phyloP scores from a whole-genome alignment of 1,140 invertebrate species.

The Bilobella aurantiaca region DNA sequence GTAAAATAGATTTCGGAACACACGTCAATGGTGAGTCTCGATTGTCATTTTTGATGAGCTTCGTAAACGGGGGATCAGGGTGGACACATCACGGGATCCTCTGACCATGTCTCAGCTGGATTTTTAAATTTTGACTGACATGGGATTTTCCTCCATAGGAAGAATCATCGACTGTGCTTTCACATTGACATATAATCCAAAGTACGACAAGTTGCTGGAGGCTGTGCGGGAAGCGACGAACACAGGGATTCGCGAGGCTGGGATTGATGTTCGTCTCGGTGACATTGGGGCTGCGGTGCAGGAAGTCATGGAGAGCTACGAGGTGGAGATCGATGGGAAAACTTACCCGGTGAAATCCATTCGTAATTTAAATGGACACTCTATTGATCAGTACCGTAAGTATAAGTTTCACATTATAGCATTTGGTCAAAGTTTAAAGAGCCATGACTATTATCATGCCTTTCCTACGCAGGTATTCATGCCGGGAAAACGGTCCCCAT shows the following conservation, averaged over 20 bases:
- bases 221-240: constrained; percentile 96
- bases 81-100: neutral
- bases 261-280: constrained; percentile 94
- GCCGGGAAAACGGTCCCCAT: constrained; percentile 99
- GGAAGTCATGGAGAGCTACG: constrained; percentile 99
- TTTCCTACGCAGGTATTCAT: constrained; percentile 92
- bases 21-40: constrained; percentile 80
- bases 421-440: too few species aligned
- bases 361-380: constrained; percentile 96
- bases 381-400: constrained; percentile 85
- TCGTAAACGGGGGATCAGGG: too few species aligned
- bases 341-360: constrained; percentile 93
- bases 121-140: constrained; percentile 16
- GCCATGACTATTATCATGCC: too few species aligned
- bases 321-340: constrained; percentile 95
- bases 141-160: constrained; percentile 43
- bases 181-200: constrained; percentile 91
- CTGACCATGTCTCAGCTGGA: neutral
- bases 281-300: constrained; percentile 91
- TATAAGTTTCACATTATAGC: constrained; percentile 18
- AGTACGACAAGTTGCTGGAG: constrained; percentile 89
- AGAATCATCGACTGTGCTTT: constrained; percentile 99
- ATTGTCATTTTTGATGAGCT: too few species aligned
- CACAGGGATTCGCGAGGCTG: constrained; percentile 66
- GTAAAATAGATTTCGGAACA: constrained; percentile 99